Conservation (phyloP, 2,888 invertebrate genomes). For the Cryptops parisi region DNA sequence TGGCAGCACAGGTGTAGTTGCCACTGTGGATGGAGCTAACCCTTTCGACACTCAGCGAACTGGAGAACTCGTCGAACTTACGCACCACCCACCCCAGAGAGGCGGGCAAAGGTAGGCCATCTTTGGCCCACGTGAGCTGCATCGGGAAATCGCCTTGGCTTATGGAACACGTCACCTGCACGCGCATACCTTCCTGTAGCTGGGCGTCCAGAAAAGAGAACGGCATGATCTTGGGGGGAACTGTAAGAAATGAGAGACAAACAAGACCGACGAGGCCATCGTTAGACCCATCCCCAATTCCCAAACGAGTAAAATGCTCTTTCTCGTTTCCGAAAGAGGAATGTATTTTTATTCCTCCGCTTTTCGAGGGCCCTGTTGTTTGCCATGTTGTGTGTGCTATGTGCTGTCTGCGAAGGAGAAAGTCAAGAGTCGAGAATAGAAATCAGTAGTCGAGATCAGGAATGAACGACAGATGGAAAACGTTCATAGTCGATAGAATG, state of each 20-base stretch:
- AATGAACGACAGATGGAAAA: too few relatives aligned
- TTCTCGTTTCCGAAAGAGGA: background rate
- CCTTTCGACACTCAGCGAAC: constrained; percentile 18
- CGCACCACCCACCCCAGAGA: constrained; percentile 14
- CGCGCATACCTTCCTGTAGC: constrained; percentile 18
- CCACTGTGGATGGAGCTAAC: constrained; percentile 17
- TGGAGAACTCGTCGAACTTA: constrained; percentile 18
- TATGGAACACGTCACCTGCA: constrained; percentile 18
- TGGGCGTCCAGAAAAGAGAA: constrained; percentile 18
- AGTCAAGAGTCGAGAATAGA: too few relatives aligned
- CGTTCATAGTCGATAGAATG: too few relatives aligned
- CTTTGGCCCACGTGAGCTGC: constrained; percentile 16
- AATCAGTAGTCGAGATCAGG: too few relatives aligned
- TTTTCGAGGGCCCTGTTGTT: too few relatives aligned
- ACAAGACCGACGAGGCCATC: background rate
- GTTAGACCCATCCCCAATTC: constrained; percentile 2
- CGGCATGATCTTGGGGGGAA: constrained; percentile 19
- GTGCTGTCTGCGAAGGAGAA: too few relatives aligned
- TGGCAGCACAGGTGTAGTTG: constrained; percentile 17
- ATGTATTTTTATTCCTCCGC: too few relatives aligned
- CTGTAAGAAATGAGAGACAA: constrained; percentile 12
- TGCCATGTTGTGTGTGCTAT: too few relatives aligned
- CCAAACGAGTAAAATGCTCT: too few relatives aligned
- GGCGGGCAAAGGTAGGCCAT: constrained; percentile 17
- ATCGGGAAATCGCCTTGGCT: constrained; percentile 18